Evolutionary conservation across 2,797 vertebrate genomes (phyloP), one percentile per base, ranked within the genome.

Genomic region (Chloroceryle amazona): DNA sequence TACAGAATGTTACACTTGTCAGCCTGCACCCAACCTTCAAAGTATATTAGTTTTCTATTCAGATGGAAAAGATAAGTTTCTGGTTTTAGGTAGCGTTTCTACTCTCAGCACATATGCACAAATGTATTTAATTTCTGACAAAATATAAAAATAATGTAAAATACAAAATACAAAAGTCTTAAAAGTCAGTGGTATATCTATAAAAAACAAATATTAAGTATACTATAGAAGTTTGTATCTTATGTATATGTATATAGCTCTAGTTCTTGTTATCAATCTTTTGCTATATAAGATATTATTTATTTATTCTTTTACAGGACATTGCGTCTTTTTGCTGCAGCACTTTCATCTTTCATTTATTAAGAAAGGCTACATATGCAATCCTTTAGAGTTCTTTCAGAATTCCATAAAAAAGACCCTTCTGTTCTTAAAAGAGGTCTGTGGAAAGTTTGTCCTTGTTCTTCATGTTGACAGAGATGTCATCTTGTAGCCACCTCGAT

Each of bases 271-370:
- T 46, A 93, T 87, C 1, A 52, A 18, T 65, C 51, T 63, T 90
- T 91, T 90, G 7, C 19, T 21, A 90, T 73, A 71, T 47, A 86
- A 93, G 13, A 66, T 20, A 4, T 18, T 66, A n/a, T 42, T 42
- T 67, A 54, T 86, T 74, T 72, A 55, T 70, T 63, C 13, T 63
- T 63, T 96, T 65, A 72, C 29, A 82, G 39, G 21, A 62, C 33
- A 71, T 42, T 54, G 22, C 88, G 79, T 70, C 8, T 79, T 91
- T 91, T 86, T 79, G 15, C 21, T 70, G 44, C 29, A 37, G 10
- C 14, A 83, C 29, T 94, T 95, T 89, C 19, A 79, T 91, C 58
- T 72, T 92, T 76, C 39, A 54, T 68, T 95, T 95, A 26, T 75
- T 87, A 96, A 91, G 71, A 70, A 58, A 28, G 21, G 8, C 10